phyloP scores from a whole-genome alignment of 2,797 vertebrate genomes.

The Eidolon dupreanum region DNA sequence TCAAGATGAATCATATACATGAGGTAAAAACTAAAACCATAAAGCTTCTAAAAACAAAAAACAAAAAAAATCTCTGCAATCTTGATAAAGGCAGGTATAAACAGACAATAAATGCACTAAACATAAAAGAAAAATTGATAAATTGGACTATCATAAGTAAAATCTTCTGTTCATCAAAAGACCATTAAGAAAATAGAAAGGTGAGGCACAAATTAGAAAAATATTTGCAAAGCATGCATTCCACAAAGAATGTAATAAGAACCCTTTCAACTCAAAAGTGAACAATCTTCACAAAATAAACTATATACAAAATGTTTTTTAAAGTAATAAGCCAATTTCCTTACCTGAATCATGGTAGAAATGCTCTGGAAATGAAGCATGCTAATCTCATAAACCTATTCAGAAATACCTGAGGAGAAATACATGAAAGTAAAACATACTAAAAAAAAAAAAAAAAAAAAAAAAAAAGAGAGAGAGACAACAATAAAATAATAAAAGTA shows the following conservation, averaged over 20 bases:
- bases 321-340: neutral
- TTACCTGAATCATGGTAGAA: neutral
- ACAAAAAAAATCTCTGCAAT: neutral
- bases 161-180: neutral
- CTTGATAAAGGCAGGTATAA: neutral
- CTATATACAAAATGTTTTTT: neutral
- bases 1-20: neutral
- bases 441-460: neutral
- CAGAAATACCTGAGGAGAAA: neutral
- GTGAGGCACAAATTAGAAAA: neutral
- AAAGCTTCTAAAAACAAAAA: neutral
- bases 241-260: neutral
- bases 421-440: neutral
- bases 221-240: neutral
- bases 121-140: neutral
- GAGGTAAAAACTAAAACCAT: neutral
- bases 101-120: neutral
- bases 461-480: no score
- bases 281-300: neutral
- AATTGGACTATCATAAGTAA: neutral
- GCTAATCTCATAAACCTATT: neutral
- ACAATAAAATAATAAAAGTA: neutral
- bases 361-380: neutral
- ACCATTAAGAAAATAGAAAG: neutral
- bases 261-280: neutral